Percentiles rank a stretch among this genome's conserved stretches.
These are phyloP conservation scores for Taurulus bubalis DNA, from an alignment of 2,113 vertebrate genomes.

Conservation along the genomic window DNA sequence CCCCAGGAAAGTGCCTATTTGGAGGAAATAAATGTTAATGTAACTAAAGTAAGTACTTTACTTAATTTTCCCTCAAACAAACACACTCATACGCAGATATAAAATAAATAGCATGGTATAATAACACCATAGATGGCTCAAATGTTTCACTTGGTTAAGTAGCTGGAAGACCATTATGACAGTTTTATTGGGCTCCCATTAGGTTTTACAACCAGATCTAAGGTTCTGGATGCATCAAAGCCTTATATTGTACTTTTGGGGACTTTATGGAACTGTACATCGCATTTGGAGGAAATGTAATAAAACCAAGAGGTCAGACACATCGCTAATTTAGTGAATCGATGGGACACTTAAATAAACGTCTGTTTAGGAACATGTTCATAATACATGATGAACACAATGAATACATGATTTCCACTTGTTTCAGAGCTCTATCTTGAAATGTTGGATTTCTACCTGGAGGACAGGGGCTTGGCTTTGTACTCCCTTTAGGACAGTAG, in stretches of 20 bases:
- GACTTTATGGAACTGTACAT: constrained; percentile 21
- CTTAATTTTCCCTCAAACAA: neutral
- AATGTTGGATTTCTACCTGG: constrained; percentile 76
- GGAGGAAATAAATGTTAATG: constrained; percentile 46
- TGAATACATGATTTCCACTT: neutral
- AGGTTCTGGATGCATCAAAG: constrained; percentile 48
- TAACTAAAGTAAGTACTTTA: constrained; percentile 12
- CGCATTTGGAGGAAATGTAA: constrained; percentile 12
- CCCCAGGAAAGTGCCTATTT: constrained; percentile 85
- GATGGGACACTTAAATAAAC: neutral
- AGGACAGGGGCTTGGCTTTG: constrained; percentile 79
- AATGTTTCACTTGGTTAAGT: constrained; percentile 54
- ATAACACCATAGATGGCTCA: neutral
- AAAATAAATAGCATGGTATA: neutral
- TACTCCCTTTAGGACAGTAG: constrained; percentile 85
- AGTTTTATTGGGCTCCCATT: constrained; percentile 60
- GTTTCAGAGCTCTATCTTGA: neutral
- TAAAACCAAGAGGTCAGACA: constrained; percentile 36
- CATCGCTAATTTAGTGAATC: constrained; percentile 10
- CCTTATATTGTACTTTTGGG: constrained; percentile 31
- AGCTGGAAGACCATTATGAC: constrained; percentile 38
- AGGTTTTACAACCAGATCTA: constrained; percentile 57
- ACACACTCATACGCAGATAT: neutral
- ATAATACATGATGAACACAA: neutral
- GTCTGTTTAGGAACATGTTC: neutral